A percentile compares a stretch with the other conserved stretches of the same genome.
phyloP scores from a whole-genome alignment of 2,797 vertebrate species.

The Argyrosomus regius region DNA sequence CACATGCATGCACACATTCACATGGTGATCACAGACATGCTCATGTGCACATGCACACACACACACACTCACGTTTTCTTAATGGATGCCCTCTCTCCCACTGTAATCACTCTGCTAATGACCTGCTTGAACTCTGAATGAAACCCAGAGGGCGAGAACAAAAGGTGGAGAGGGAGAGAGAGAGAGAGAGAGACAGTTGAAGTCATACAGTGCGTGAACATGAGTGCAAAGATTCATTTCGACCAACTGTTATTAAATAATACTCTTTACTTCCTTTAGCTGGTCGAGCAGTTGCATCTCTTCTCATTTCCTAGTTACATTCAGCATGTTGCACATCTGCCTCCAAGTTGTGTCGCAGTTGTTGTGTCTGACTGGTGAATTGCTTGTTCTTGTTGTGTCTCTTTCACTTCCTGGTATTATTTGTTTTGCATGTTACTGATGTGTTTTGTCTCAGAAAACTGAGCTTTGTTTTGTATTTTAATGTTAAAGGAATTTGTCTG shows the following conservation, averaged over 20 bases:
- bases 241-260: neutral
- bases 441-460: constrained; percentile 15
- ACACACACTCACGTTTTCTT: constrained; percentile 60
- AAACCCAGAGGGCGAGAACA: constrained; percentile 67
- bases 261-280: neutral
- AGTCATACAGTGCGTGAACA: constrained; percentile 18
- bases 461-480: constrained; percentile 15
- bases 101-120: constrained; percentile 81
- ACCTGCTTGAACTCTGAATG: constrained; percentile 76
- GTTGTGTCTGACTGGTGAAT: constrained; percentile 22
- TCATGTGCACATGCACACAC: constrained; percentile 25
- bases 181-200: constrained; percentile 8
- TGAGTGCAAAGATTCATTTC: neutral
- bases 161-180: constrained; percentile 25
- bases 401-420: neutral
- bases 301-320: neutral
- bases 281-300: neutral
- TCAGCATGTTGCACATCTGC: constrained; percentile 8
- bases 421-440: constrained; percentile 10
- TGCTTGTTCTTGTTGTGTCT: constrained; percentile 22
- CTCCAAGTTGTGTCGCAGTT: neutral
- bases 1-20: constrained; percentile 50
- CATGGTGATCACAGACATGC: constrained; percentile 45
- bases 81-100: constrained; percentile 72
- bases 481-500: constrained; percentile 8